These are phyloP conservation scores for Dasyornis broadbenti DNA, from an alignment of 2,113 vertebrate species.

Conservation along the genomic window DNA sequence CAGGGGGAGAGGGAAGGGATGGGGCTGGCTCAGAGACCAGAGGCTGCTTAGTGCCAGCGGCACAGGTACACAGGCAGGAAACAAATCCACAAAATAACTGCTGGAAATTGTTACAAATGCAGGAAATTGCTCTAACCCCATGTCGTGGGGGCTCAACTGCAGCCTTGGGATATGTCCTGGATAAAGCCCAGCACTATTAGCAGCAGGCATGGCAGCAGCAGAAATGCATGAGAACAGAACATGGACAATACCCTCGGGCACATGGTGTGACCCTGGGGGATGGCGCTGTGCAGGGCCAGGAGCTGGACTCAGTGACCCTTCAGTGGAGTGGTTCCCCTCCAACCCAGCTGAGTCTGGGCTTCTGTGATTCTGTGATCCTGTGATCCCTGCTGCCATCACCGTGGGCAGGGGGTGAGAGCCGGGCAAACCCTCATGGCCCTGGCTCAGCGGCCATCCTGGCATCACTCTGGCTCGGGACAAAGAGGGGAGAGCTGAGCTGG, in stretches of 20 bases:
- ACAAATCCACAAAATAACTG: fast-evolving
- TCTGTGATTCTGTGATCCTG: neutral
- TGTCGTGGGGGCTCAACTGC: fast-evolving
- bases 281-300: neutral
- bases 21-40: fast-evolving
- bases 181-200: fast-evolving
- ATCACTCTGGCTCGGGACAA: fast-evolving
- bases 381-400: neutral
- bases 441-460: neutral
- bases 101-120: neutral
- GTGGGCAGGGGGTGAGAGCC: neutral
- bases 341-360: no score
- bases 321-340: neutral
- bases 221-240: neutral
- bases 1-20: neutral
- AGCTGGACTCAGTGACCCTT: fast-evolving
- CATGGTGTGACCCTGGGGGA: neutral
- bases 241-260: neutral
- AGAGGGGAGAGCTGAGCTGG: fast-evolving
- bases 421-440: neutral
- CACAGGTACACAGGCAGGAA: neutral
- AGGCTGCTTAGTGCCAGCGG: neutral
- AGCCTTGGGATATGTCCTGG: neutral
- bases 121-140: neutral
- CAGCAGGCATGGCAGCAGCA: neutral